These are phyloP conservation scores for Lycaon pictus DNA, from an alignment of 2,113 vertebrate species.

Conservation along the genomic window DNA sequence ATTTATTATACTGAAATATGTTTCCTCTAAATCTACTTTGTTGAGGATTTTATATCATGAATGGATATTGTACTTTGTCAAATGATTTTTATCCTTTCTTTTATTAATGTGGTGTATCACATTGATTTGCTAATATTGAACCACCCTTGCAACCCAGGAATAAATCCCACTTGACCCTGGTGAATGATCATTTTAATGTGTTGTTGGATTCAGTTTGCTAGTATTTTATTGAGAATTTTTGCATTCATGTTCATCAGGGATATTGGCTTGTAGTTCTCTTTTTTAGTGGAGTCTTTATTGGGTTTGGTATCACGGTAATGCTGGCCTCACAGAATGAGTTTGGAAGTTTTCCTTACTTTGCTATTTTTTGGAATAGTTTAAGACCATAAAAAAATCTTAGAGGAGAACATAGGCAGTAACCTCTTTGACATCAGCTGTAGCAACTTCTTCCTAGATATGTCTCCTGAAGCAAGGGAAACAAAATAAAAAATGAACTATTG, in stretches of 20 bases:
- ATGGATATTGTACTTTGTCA: background rate
- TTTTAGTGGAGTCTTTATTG: background rate
- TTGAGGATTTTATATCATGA: background rate
- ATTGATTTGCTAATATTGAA: background rate
- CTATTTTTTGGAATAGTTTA: background rate
- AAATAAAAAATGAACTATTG: background rate
- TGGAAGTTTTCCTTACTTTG: background rate
- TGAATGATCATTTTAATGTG: background rate
- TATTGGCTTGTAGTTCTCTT: background rate
- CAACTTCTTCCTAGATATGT: background rate
- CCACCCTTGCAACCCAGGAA: background rate
- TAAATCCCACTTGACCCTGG: background rate
- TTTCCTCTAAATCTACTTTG: background rate
- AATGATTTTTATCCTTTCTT: background rate
- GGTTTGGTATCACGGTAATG: background rate
- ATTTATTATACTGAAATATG: background rate
- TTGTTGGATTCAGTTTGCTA: background rate
- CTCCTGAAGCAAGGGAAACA: background rate
- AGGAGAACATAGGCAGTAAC: background rate
- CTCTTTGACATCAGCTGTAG: background rate
- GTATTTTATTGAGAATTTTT: background rate
- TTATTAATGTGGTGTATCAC: background rate
- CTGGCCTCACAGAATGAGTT: background rate
- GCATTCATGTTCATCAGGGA: background rate
- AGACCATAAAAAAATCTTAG: background rate